Percentiles rank a stretch among this genome's conserved stretches.
phyloP scores from a whole-genome alignment of 1,140 invertebrate genomes.

The Danaus melanippus region DNA sequence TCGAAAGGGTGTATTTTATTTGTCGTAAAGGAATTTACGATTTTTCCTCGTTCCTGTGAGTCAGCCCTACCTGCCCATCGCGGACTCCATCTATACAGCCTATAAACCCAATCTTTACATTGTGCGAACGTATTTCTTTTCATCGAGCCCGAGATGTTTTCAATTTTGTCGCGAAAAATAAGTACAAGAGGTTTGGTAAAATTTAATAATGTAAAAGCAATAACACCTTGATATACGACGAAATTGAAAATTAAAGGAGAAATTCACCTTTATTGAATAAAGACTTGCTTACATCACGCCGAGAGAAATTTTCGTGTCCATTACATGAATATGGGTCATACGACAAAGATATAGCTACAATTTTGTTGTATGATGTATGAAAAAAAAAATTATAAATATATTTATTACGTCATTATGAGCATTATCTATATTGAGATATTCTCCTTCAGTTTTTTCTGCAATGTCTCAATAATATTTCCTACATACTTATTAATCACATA shows the following conservation, averaged over 20 bases:
- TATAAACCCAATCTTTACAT: slow-evolving; percentile 64
- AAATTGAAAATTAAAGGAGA: slow-evolving; percentile 51
- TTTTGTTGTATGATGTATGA: no score
- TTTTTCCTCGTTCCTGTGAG: slow-evolving; percentile 32
- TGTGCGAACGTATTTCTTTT: slow-evolving; percentile 52
- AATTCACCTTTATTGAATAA: no score
- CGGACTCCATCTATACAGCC: slow-evolving; percentile 40
- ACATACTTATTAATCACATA: no score
- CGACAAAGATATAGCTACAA: no score
- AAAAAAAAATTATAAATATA: no score
- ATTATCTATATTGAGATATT: no score
- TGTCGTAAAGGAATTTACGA: slow-evolving; percentile 64
- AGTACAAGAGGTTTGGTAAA: slow-evolving; percentile 35
- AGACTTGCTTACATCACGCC: no score
- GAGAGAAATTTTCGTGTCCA: no score
- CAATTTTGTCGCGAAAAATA: slow-evolving; percentile 62
- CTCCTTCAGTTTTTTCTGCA: no score
- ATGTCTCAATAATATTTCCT: no score
- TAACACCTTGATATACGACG: slow-evolving; percentile 34
- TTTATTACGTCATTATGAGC: no score
- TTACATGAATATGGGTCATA: no score
- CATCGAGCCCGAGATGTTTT: slow-evolving; percentile 47
- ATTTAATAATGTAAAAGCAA: slow-evolving; percentile 54
- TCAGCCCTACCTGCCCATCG: slow-evolving; percentile 41
- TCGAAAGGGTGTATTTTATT: slow-evolving; percentile 49